A percentile compares a stretch with the other conserved stretches of the same genome.
Conservation (phyloP, 2,888 invertebrate species). For the Sipha maydis region DNA sequence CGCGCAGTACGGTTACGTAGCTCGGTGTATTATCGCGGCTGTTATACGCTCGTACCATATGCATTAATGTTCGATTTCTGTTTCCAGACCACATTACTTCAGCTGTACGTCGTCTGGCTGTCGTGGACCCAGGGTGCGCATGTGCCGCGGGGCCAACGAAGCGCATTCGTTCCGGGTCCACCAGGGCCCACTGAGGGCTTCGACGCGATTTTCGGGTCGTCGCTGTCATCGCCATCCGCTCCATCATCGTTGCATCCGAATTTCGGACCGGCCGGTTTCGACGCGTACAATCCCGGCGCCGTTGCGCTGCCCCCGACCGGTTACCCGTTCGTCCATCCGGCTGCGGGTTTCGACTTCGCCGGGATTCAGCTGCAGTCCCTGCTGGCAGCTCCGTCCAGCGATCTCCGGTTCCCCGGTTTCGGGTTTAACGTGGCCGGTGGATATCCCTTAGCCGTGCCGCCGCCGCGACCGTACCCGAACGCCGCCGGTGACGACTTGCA, state of each 20-base stretch:
- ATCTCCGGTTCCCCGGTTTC: not conserved
- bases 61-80: no score
- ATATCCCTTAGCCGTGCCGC: not conserved
- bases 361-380: not conserved
- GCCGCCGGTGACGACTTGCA: no score
- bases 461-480: not conserved
- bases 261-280: not conserved
- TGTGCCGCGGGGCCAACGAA: not conserved
- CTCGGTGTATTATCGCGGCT: no score
- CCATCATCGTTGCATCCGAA: not conserved
- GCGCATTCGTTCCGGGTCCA: not conserved
- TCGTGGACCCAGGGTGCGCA: no score
- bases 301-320: not conserved
- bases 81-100: no score
- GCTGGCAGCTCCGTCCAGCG: not conserved
- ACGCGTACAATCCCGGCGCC: not conserved
- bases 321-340: not conserved
- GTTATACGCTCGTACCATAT: no score
- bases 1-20: no score
- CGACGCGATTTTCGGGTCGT: not conserved
- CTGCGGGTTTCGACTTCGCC: not conserved
- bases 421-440: not conserved
- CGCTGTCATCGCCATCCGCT: not conserved
- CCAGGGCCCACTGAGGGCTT: not conserved
- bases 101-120: not conserved